Percentiles rank a stretch among this genome's conserved stretches.
phyloP scores from a whole-genome alignment of 2,888 invertebrate genomes.

The Chrysolina haemoptera region DNA sequence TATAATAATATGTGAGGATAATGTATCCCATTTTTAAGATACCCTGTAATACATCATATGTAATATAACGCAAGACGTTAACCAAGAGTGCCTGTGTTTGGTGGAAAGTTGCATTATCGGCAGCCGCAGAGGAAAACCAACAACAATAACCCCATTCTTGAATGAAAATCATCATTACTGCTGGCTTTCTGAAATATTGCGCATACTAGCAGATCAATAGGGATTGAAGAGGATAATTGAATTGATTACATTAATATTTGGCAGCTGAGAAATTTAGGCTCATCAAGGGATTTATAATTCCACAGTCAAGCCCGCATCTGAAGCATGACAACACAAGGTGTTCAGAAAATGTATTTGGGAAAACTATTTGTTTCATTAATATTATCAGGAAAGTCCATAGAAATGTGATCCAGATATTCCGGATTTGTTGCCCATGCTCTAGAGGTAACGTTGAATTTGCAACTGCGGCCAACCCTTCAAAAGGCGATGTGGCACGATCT shows the following conservation, averaged over 20 bases:
- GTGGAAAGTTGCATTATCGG: constrained; percentile 69
- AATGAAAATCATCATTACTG: background rate
- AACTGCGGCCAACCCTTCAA: no score
- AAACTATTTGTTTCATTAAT: no score
- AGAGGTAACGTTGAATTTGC: no score
- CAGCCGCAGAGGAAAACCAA: constrained; percentile 70
- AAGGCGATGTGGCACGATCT: no score
- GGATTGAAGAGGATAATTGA: background rate
- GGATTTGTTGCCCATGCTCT: no score
- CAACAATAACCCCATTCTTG: constrained; percentile 7
- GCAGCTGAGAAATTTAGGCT: constrained; percentile 52
- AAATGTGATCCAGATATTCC: no score
- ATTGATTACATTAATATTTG: constrained; percentile 41
- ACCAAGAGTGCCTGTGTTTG: constrained; percentile 71
- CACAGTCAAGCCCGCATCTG: constrained; percentile 5
- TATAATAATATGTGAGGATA: constrained; percentile 69
- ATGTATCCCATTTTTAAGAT: constrained; percentile 71
- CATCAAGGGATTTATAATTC: constrained; percentile 18
- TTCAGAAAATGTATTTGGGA: background rate
- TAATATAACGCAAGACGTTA: constrained; percentile 69
- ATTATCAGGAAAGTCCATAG: no score
- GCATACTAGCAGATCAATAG: background rate
- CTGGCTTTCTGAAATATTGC: background rate
- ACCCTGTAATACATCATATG: constrained; percentile 72
- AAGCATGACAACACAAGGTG: background rate